Conservation (phyloP, 2,797 vertebrate species). For the Pipistrellus nathusii region DNA sequence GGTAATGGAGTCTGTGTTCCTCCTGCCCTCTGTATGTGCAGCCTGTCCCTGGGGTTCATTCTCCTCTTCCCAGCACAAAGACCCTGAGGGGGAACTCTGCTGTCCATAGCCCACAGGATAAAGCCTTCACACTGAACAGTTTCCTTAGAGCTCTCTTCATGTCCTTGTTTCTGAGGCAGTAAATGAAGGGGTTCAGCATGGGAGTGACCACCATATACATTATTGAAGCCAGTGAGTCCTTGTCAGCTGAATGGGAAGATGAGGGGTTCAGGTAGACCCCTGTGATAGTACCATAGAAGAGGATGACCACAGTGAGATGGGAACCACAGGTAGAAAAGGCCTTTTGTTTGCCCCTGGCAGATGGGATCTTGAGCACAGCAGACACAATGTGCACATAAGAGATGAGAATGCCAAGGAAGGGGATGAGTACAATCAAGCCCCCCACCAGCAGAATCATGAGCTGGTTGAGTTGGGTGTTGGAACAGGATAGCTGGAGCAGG, state of each 20-base stretch:
- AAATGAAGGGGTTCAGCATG: slow-evolving; percentile 75
- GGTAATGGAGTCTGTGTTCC: background rate
- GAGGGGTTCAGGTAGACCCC: slow-evolving; percentile 70
- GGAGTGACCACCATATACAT: slow-evolving; percentile 70
- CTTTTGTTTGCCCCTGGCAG: slow-evolving; percentile 54
- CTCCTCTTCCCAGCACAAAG: background rate
- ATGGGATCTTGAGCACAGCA: slow-evolving; percentile 65
- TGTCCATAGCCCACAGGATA: background rate
- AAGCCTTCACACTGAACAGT: slow-evolving; percentile 36
- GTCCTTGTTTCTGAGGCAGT: slow-evolving; percentile 72
- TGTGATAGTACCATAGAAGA: slow-evolving; percentile 70
- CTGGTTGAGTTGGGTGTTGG: slow-evolving; percentile 61
- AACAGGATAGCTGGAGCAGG: slow-evolving; percentile 74
- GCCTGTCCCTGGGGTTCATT: background rate
- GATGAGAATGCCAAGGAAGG: slow-evolving; percentile 50
- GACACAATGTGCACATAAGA: slow-evolving; percentile 66
- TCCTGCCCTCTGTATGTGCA: background rate
- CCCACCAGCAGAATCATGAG: slow-evolving; percentile 65
- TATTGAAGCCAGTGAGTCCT: slow-evolving; percentile 55
- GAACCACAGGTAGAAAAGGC: slow-evolving; percentile 72
- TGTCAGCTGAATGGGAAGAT: slow-evolving; percentile 51
- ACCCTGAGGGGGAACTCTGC: background rate
- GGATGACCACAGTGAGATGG: slow-evolving; percentile 62
- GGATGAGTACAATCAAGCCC: slow-evolving; percentile 41
- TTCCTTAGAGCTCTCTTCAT: slow-evolving; percentile 62